Evolutionary conservation across 2,888 invertebrate species (phyloP).

Genomic region (Poecilobothrus nobilitatus): DNA sequence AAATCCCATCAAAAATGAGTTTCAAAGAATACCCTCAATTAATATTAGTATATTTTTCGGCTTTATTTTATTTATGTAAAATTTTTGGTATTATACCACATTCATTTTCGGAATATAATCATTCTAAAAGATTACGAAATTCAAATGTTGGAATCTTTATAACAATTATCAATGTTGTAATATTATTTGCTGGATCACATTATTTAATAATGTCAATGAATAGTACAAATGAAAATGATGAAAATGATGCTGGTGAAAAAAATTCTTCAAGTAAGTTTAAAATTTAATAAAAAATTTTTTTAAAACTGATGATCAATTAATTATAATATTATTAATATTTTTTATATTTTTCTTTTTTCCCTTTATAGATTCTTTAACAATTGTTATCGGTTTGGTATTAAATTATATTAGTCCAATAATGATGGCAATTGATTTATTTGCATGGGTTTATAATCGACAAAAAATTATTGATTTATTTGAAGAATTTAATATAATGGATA

Average conservation of each 20-base stretch:
- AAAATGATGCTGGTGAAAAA: background rate
- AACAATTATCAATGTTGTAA: slow-evolving; percentile 12
- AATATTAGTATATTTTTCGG: background rate
- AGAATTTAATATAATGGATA: slow-evolving; percentile 37
- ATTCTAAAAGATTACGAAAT: slow-evolving; percentile 15
- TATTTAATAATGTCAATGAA: slow-evolving; percentile 14
- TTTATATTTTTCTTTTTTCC: background rate
- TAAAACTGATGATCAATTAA: background rate
- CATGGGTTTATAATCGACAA: slow-evolving; percentile 37
- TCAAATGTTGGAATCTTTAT: slow-evolving; percentile 17
- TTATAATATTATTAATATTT: background rate
- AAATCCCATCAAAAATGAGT: background rate
- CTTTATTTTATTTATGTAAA: slow-evolving; percentile 20
- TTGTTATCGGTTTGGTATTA: slow-evolving; percentile 41
- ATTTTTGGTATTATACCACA: slow-evolving; percentile 19
- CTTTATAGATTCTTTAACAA: slow-evolving; percentile 37
- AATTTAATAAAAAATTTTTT: background rate
- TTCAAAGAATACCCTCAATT: background rate
- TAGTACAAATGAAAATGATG: background rate
- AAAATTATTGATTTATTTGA: slow-evolving; percentile 35
- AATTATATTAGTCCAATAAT: slow-evolving; percentile 41
- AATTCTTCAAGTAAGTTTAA: background rate
- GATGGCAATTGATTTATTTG: slow-evolving; percentile 40
- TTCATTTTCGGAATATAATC: slow-evolving; percentile 17
- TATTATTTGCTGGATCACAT: slow-evolving; percentile 14